Evolutionary conservation across 2,113 vertebrate species (phyloP), one percentile per base, ranked within the genome.

Genomic region (Semnornis frantzii): DNA sequence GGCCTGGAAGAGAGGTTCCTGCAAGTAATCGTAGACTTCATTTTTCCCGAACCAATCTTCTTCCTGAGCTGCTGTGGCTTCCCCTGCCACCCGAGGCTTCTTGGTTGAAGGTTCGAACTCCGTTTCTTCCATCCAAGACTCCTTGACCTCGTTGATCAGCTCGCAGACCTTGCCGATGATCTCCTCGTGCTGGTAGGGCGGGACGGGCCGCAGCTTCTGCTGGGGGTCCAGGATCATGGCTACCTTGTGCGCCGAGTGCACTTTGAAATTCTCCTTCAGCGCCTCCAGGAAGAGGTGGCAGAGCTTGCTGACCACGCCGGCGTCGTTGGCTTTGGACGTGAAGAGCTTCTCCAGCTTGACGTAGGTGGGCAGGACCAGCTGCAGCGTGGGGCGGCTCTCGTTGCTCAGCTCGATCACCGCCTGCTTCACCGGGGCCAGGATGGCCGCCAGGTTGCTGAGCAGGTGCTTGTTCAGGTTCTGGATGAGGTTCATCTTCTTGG

Each of bases 211-310:
- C 75, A 99, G 98, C 95, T 99, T 99, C 92, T 99, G 98, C 97
- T 99, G 99, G 2, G 99, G 99, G 96, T 99, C 99, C 93, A 99
- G 97, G 91, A 99, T 98, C 99, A 99, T 99, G 83, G 99, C 99
- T 18, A 99, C 99, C 95, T 99, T 99, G 95, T 99, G 99, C 1
- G 99, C 98, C 0, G 99, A 98, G 93, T 99, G 99, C 71, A 99
- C 99, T 95, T 99, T 99, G 96, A 99, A 99, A 97, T 99, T 99
- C 97, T 99, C 99, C 95, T 99, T 99, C 72, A 99, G 98, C 0
- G 99, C 99, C 95, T 99, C 99, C 55, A 99, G 97, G 93, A 99
- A 99, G 97, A 99, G 99, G 97, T 99, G 99, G 97, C 99, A 99
- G 73, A 99, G 98, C 94, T 99, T 99, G 97, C 99, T 99, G 95